These are phyloP conservation scores for Meloidogyne floridensis DNA, from an alignment of 1,140 invertebrate genomes.

Conservation along the genomic window DNA sequence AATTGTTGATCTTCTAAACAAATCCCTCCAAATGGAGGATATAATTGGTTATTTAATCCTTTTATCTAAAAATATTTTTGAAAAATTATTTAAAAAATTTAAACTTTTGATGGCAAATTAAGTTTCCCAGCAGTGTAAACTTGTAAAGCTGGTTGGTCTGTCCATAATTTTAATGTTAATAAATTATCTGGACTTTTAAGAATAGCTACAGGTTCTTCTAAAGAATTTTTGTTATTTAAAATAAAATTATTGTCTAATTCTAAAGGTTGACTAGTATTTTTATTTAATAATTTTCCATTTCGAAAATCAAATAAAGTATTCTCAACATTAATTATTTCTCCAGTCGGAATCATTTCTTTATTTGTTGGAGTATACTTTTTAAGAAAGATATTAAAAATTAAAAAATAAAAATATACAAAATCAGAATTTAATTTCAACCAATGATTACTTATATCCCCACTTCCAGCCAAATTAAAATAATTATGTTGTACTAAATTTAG, in stretches of 20 bases:
- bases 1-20: constrained; percentile 31
- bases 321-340: constrained; percentile 5
- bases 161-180: constrained; percentile 13
- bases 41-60: constrained; percentile 5
- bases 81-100: background rate
- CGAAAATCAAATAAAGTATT: constrained; percentile 27
- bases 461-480: constrained; percentile 24
- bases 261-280: constrained; percentile 4
- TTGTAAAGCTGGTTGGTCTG: constrained; percentile 26
- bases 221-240: background rate
- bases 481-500: constrained; percentile 29
- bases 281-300: constrained; percentile 1
- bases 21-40: constrained; percentile 24
- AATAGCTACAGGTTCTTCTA: constrained; percentile 12
- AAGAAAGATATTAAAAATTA: background rate
- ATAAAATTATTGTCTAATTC: constrained; percentile 31
- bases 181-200: constrained; percentile 17
- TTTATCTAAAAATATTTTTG: background rate
- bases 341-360: constrained; percentile 13
- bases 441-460: constrained; percentile 21
- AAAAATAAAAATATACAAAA: background rate
- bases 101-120: background rate
- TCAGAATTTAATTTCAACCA: constrained; percentile 18
- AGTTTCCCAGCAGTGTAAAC: constrained; percentile 20
- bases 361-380: constrained; percentile 16